Evolutionary conservation across 2,113 vertebrate species (phyloP), one percentile per base, ranked within the genome.

Genomic region (Halcyon senegalensis): DNA sequence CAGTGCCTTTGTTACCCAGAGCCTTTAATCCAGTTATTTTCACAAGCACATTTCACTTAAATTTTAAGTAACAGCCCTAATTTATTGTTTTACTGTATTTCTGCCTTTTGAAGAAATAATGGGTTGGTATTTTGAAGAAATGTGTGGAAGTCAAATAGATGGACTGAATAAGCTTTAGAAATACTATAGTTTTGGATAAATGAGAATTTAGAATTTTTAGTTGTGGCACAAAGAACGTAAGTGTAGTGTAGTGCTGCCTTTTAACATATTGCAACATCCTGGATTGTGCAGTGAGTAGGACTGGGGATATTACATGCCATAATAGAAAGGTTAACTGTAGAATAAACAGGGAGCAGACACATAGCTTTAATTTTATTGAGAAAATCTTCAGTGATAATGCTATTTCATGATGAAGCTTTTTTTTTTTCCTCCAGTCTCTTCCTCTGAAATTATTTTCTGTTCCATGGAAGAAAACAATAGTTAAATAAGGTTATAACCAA

Each of bases 141-240:
- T 1, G 0, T 0, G 2, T 60, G 28, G 9, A 85, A 85, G 18
- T 72, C 13, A 39, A 44, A 6, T 28, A 51, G 18, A n/a, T 24
- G 15, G 37, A 27, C 21, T 55, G 31, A 7, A 51, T 46, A 48
- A 30, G 5, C 70, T 84, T 91, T 84, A 64, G 37, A n/a, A 68
- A 51, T 48, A 37, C 17, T 59, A 8, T 35, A 25, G 5, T 48
- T 88, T 81, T 59, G 67, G 20, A 33, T 39, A 78, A 70, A 70
- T 11, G 5, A 7, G 10, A 62, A 50, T 46, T 67, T 23, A 16
- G 20, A 16, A 5, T n/a, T 83, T 84, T 59, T 83, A 25, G 10
- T 35, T 76, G 70, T 50, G 51, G 24, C 55, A 56, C 8, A 50
- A 63, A 70, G 17, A 82, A 75, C 5, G 21, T 37, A 60, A 60